phyloP scores from a whole-genome alignment of 64 coral and sea anemone genomes.

The Orbicella faveolata region DNA sequence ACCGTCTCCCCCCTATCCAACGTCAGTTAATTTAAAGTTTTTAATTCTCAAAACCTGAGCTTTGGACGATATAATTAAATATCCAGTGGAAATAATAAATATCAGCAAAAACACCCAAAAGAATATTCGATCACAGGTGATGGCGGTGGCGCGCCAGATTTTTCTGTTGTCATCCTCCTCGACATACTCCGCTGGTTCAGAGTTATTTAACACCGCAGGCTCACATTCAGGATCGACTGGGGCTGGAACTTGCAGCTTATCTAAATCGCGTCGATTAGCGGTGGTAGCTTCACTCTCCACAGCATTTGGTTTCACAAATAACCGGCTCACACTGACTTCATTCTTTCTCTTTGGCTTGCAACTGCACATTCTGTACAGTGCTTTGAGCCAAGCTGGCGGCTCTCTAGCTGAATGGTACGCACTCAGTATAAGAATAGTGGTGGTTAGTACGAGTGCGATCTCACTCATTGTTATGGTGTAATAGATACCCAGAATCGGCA shows the following conservation, averaged over 20 bases:
- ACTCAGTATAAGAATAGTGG: conserved; percentile 62
- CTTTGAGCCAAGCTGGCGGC: background rate
- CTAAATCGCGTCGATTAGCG: too few relatives aligned
- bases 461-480: conserved; percentile 52
- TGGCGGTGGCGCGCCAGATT: conserved; percentile 17
- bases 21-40: too few relatives aligned
- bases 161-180: conserved; percentile 15
- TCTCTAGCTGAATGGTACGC: conserved; percentile 43
- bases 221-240: background rate
- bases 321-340: background rate
- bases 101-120: conserved; percentile 43
- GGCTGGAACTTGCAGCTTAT: too few relatives aligned
- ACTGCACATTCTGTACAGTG: background rate
- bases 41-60: too few relatives aligned
- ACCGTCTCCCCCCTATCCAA: too few relatives aligned
- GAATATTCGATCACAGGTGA: conserved; percentile 19
- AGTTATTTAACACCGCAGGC: background rate
- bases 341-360: background rate
- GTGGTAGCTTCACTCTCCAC: background rate
- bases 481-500: conserved; percentile 52
- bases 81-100: conserved; percentile 5
- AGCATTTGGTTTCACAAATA: background rate
- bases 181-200: background rate
- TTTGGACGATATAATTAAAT: background rate
- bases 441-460: conserved; percentile 27